Percentiles rank a stretch among this genome's conserved stretches.
Evolutionary conservation across 37 sponge, comb jelly and placozoan species (phyloP).

Genomic region (Eunapius fragilis): DNA sequence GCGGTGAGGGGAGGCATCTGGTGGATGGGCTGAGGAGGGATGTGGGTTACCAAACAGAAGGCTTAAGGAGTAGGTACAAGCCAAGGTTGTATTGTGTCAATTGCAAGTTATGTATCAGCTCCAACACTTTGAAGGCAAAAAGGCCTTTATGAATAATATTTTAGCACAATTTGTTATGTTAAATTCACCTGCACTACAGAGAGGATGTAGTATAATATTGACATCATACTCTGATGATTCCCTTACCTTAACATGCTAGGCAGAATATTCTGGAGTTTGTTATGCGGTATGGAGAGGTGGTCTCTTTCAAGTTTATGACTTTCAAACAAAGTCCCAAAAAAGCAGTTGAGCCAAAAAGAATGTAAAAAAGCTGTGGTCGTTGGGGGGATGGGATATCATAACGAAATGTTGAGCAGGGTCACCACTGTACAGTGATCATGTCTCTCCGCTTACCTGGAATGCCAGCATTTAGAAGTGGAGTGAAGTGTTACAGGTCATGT

Average conservation of each 20-base stretch:
- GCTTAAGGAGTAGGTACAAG: too few species aligned
- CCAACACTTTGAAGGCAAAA: too few species aligned
- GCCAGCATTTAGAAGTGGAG: conserved; percentile 45
- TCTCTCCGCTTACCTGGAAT: conserved; percentile 77
- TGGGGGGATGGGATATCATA: not conserved
- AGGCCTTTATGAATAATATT: too few species aligned
- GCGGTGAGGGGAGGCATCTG: too few species aligned
- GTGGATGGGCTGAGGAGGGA: too few species aligned
- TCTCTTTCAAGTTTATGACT: conserved; percentile 52
- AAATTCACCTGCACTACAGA: too few species aligned
- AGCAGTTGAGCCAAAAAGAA: conserved; percentile 43
- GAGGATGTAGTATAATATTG: too few species aligned
- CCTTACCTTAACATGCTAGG: conserved; percentile 15
- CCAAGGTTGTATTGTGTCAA: too few species aligned
- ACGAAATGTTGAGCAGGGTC: not conserved
- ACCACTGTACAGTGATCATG: conserved; percentile 8
- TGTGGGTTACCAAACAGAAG: too few species aligned
- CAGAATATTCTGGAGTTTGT: conserved; percentile 66
- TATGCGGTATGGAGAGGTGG: conserved; percentile 49
- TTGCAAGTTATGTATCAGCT: too few species aligned
- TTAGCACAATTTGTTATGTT: too few species aligned
- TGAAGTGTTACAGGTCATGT: conserved; percentile 28
- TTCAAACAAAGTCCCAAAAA: conserved; percentile 53
- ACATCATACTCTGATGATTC: not conserved
- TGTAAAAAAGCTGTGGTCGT: conserved; percentile 22